Evolutionary conservation across 1,140 invertebrate species (phyloP).

Genomic region (Scaptodrosophila lebanonensis): DNA sequence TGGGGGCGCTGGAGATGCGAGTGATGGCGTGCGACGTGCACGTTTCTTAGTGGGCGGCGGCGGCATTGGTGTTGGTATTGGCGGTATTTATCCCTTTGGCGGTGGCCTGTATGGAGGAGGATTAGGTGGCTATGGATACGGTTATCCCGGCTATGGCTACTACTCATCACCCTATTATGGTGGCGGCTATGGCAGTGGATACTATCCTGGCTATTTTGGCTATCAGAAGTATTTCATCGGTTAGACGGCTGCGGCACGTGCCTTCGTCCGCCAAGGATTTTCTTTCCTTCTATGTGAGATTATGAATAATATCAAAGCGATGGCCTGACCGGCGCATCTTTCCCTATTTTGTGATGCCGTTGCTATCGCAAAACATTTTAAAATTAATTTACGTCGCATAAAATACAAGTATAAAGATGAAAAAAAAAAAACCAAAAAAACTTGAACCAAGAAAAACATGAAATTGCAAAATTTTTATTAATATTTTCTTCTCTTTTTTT

Average conservation of each 20-base stretch:
- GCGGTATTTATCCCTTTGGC: constrained; percentile 9
- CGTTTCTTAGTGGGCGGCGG: constrained; percentile 48
- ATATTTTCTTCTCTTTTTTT: constrained; percentile 30
- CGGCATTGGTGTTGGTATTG: constrained; percentile 23
- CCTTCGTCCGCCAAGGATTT: background rate
- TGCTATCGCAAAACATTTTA: constrained; percentile 51
- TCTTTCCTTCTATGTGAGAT: constrained; percentile 56
- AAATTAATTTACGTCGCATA: constrained; percentile 68
- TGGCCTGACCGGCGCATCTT: constrained; percentile 14
- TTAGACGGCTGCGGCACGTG: constrained; percentile 11
- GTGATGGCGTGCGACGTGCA: constrained; percentile 15
- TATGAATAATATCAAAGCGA: constrained; percentile 66
- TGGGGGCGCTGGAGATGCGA: background rate
- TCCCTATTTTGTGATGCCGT: constrained; percentile 33
- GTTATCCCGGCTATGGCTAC: constrained; percentile 21
- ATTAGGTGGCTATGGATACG: constrained; percentile 18
- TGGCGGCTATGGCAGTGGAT: constrained; percentile 35
- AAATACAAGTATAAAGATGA: constrained; percentile 36
- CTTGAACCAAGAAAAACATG: constrained; percentile 38
- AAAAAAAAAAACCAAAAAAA: constrained; percentile 5
- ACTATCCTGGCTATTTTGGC: constrained; percentile 51
- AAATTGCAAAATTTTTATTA: constrained; percentile 73
- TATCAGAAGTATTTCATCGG: constrained; percentile 61
- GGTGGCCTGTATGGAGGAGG: constrained; percentile 28
- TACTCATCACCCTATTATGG: constrained; percentile 28